phyloP scores from a whole-genome alignment of 2,113 vertebrate genomes.

The Cryptoleucopteryx plumbea region DNA sequence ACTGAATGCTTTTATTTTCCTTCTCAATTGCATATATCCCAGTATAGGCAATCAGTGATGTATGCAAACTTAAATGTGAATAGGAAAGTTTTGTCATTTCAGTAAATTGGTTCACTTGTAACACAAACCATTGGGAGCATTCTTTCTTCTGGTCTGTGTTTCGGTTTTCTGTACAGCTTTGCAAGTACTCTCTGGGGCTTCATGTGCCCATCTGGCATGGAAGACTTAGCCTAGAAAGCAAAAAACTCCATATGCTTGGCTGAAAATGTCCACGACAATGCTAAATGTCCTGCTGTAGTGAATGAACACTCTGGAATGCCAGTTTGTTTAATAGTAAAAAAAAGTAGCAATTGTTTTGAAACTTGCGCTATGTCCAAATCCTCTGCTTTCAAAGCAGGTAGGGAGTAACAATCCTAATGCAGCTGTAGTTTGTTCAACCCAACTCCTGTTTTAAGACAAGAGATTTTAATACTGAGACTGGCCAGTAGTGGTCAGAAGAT shows the following conservation, averaged over 20 bases:
- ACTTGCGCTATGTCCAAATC: background rate
- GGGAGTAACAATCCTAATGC: background rate
- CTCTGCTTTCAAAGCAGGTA: background rate
- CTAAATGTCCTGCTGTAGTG: background rate
- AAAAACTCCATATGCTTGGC: background rate
- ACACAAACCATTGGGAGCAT: background rate
- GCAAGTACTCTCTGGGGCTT: background rate
- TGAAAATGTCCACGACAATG: background rate
- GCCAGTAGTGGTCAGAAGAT: background rate
- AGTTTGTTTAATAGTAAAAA: background rate
- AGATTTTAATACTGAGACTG: background rate
- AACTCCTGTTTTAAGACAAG: background rate
- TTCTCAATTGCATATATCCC: background rate
- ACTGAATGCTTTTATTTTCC: background rate
- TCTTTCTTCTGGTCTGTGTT: background rate
- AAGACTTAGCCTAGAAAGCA: background rate
- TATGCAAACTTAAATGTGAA: background rate
- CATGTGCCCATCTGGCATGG: background rate
- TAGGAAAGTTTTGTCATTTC: background rate
- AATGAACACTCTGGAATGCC: background rate
- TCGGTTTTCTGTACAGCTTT: background rate
- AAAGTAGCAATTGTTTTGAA: background rate
- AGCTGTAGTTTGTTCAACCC: background rate
- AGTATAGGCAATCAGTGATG: background rate
- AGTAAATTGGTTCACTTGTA: background rate